Evolutionary conservation across 2,888 invertebrate species (phyloP), one percentile per base, ranked within the genome.

Genomic region (Tiliacea citrago): DNA sequence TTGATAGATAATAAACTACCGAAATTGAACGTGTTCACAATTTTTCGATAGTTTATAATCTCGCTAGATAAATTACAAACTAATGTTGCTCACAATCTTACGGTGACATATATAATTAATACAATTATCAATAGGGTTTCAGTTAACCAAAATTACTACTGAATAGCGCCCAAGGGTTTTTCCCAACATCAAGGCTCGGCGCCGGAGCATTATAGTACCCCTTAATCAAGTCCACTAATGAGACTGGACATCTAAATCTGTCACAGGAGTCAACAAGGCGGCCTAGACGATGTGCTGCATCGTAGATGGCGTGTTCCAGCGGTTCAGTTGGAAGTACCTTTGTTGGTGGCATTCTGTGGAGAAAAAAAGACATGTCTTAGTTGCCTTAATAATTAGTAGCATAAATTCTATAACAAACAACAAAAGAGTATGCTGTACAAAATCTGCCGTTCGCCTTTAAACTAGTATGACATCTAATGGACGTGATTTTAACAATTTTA

Each of bases 221-320:
- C 80, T 98, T 94, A 35, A 97, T 97, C 93, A 98, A 92, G 87
- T 98, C 97, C 72, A 98, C 95, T 79, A 98, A 92, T 2, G 98
- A 98, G 89, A 98, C 96, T 24, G 97, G 97, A 91, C 98, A 98
- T 39, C 93, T 94, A 75, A 97, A 96, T 12, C 76, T 62, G 8
- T 94, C 93, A 88, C 98, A 98, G 81, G 97, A 91, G 0, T 93
- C 89, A 0, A 92, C 72, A 0, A 93, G 68, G 0, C 70, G 80
- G 0, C 93, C 92, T 0, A 93, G 81, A 0, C 92, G 90, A 70
- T 97, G 97, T 7, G 98, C 97, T 70, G 95, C 94, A 77, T 97
- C 97, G 89, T 98, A 98, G 35, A 97, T 95, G 74, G 96, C 95
- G 88, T 97, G 97, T 75, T 97, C 97, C 10, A 97, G 91, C 9